These are phyloP conservation scores for Gopherus flavomarginatus DNA, from an alignment of 2,113 vertebrate species.

Conservation along the genomic window DNA sequence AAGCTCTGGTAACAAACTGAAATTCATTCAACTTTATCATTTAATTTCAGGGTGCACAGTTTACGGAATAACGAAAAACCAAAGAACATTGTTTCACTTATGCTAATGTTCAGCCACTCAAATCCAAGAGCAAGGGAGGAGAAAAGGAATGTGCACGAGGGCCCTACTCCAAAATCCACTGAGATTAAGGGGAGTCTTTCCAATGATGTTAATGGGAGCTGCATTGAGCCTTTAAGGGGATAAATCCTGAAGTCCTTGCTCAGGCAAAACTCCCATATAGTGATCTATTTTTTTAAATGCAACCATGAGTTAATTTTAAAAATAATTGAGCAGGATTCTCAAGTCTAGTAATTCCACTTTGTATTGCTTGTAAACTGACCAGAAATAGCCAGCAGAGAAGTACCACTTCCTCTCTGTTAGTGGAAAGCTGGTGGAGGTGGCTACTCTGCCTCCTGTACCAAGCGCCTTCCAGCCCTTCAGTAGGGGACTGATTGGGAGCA, in stretches of 20 bases:
- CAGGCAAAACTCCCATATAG: not conserved
- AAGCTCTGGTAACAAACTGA: slow-evolving; percentile 37
- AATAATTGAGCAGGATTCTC: not conserved
- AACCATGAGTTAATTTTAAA: not conserved
- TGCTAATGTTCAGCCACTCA: not conserved
- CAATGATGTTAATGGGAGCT: not conserved
- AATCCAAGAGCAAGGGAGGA: not conserved
- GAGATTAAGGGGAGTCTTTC: not conserved
- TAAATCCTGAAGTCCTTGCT: not conserved
- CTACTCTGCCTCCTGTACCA: not conserved
- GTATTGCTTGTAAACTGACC: not conserved
- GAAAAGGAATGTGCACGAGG: not conserved
- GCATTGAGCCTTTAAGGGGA: not conserved
- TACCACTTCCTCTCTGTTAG: not conserved
- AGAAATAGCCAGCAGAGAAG: not conserved
- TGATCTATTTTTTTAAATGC: not conserved
- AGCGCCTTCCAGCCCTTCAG: not conserved
- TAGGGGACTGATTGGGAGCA: not conserved
- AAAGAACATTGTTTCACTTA: not conserved
- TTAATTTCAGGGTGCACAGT: not conserved
- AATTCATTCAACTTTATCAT: slow-evolving; percentile 37
- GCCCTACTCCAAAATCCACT: not conserved
- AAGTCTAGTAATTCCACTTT: not conserved
- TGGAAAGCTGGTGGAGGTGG: not conserved
- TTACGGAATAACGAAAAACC: accelerated